A percentile compares a stretch with the other conserved stretches of the same genome.
These are phyloP conservation scores for Drosophila watanabei DNA, from an alignment of 1,140 invertebrate species.

Conservation along the genomic window DNA sequence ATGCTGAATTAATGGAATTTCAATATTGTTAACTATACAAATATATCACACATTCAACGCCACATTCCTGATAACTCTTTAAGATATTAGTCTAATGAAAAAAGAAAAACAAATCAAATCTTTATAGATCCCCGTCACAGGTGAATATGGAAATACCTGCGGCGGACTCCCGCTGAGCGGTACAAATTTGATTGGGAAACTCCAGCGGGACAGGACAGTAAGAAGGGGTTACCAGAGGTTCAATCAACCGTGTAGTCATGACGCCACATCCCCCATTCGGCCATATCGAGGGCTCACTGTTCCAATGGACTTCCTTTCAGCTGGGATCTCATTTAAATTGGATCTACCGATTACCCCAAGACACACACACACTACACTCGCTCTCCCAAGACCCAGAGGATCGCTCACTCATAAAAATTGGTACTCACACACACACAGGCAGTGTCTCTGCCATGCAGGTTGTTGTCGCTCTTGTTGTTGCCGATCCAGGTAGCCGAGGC, in stretches of 20 bases:
- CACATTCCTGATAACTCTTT: too few relatives aligned
- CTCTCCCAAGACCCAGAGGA: background rate
- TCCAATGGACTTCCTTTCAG: conserved; percentile 13
- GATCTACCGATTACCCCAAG: conserved; percentile 61
- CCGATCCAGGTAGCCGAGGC: conserved; percentile 58
- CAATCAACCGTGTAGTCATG: background rate
- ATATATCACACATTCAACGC: too few relatives aligned
- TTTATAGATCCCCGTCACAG: background rate
- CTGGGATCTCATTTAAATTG: conserved; percentile 73
- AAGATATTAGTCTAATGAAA: background rate
- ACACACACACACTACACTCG: conserved; percentile 15
- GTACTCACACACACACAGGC: conserved; percentile 37
- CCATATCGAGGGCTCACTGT: conserved; percentile 45
- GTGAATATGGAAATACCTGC: conserved; percentile 11
- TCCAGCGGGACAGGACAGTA: background rate
- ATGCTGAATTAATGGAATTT: too few relatives aligned
- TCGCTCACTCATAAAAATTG: conserved; percentile 6
- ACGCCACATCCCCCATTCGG: background rate
- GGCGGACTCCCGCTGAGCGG: conserved; percentile 12
- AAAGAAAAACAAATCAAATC: background rate
- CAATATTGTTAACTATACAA: too few relatives aligned
- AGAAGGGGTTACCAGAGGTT: background rate
- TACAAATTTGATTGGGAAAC: background rate
- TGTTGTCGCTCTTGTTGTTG: background rate
- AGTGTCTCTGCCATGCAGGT: conserved; percentile 14